These are phyloP conservation scores for Hyperopisus bebe DNA, from an alignment of 2,113 vertebrate genomes.

Conservation along the genomic window DNA sequence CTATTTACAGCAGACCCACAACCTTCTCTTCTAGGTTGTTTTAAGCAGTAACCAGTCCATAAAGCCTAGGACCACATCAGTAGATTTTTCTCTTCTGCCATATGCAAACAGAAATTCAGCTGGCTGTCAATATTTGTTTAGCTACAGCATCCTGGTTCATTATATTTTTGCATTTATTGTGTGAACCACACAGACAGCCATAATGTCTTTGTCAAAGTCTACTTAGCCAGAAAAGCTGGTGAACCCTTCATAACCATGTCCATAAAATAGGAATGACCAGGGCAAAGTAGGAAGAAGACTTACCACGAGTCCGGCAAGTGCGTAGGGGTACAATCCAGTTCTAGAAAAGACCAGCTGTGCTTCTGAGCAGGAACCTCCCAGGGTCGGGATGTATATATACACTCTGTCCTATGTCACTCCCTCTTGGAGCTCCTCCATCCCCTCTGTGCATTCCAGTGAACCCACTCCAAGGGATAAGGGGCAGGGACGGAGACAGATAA, in stretches of 20 bases:
- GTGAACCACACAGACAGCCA: background rate
- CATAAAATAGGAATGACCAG: background rate
- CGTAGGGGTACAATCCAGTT: conserved; percentile 48
- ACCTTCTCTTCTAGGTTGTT: background rate
- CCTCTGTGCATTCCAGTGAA: conserved; percentile 59
- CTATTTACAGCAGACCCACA: background rate
- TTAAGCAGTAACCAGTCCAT: conserved; percentile 17
- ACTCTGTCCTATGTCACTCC: conserved; percentile 54
- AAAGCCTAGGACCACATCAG: conserved; percentile 40
- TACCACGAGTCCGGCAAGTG: conserved; percentile 48
- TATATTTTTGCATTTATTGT: conserved; percentile 15
- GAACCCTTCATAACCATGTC: background rate
- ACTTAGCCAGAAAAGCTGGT: background rate
- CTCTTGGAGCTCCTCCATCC: conserved; percentile 63
- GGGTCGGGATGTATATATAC: conserved; percentile 56
- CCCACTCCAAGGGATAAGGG: conserved; percentile 54
- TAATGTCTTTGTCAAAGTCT: conserved; percentile 2
- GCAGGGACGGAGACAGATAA: conserved; percentile 55
- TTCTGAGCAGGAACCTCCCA: conserved; percentile 54
- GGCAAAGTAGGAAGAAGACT: conserved; percentile 32
- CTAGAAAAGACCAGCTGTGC: conserved; percentile 54
- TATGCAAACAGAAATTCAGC: conserved; percentile 22
- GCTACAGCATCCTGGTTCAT: conserved; percentile 31
- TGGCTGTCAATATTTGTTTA: conserved; percentile 41
- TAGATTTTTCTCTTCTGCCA: conserved; percentile 26